Evolutionary conservation across 2,888 invertebrate genomes (phyloP).

Genomic region (Agrochola circellaris): DNA sequence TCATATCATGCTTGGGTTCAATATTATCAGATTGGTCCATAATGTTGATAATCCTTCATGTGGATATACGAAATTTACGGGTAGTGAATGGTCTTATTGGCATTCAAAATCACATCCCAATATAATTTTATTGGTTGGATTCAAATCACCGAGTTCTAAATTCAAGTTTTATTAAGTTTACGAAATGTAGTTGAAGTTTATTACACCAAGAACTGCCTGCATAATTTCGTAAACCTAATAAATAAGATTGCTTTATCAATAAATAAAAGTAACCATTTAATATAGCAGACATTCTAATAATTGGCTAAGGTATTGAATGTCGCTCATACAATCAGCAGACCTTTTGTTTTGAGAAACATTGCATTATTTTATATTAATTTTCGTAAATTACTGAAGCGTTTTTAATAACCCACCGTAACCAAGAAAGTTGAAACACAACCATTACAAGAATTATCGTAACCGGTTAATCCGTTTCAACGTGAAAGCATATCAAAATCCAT

Average conservation of each 20-base stretch:
- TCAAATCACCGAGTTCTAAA: neutral
- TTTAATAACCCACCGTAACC: conserved; percentile 31
- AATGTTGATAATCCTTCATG: neutral
- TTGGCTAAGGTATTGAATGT: neutral
- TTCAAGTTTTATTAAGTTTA: conserved; percentile 27
- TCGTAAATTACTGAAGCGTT: conserved; percentile 21
- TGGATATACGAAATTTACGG: conserved; percentile 1
- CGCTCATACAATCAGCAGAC: neutral
- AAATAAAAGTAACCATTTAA: neutral
- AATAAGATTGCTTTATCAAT: neutral
- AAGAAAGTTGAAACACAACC: conserved; percentile 40
- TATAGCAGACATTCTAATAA: neutral
- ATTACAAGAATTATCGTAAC: conserved; percentile 53
- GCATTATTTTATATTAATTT: conserved; percentile 25
- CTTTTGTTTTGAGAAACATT: conserved; percentile 18
- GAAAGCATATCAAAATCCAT: conserved; percentile 66
- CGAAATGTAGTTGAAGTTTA: conserved; percentile 20
- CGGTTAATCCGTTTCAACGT: conserved; percentile 62
- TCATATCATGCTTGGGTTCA: too few relatives aligned
- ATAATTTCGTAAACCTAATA: conserved; percentile 23
- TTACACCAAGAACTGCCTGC: neutral
- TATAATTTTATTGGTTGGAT: conserved; percentile 11
- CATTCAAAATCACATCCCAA: conserved; percentile 15
- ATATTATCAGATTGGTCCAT: neutral
- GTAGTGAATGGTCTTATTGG: conserved; percentile 16